Conservation (phyloP, 2,113 vertebrate genomes). For the Fregetta grallaria region DNA sequence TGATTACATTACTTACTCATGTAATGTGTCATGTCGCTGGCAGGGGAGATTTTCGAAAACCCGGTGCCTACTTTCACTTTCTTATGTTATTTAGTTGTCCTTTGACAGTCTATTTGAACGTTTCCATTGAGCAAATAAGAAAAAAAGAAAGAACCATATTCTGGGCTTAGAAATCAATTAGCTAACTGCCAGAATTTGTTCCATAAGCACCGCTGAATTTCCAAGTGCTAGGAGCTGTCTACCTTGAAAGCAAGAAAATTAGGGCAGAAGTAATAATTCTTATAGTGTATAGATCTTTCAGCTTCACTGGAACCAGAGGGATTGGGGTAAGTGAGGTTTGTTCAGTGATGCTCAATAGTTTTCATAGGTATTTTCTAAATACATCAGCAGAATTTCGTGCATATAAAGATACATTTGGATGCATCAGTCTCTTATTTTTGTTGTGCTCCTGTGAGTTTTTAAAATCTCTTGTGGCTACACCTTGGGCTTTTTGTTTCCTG, state of each 20-base stretch:
- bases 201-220: neutral
- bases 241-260: neutral
- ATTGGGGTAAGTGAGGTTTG: neutral
- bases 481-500: neutral
- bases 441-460: neutral
- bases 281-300: neutral
- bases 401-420: neutral
- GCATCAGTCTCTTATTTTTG: neutral
- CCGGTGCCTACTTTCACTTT: neutral
- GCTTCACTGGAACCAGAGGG: neutral
- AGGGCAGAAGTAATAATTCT: neutral
- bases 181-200: neutral
- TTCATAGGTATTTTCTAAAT: neutral
- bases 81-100: neutral
- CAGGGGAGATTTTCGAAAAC: neutral
- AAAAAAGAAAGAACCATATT: neutral
- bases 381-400: neutral
- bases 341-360: neutral
- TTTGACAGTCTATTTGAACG: neutral
- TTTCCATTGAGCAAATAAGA: neutral
- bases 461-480: neutral
- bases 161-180: neutral
- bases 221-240: neutral
- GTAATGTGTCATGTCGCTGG: neutral
- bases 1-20: neutral